These are phyloP conservation scores for Halyomorpha halys DNA, from an alignment of 1,140 invertebrate genomes.

Conservation along the genomic window DNA sequence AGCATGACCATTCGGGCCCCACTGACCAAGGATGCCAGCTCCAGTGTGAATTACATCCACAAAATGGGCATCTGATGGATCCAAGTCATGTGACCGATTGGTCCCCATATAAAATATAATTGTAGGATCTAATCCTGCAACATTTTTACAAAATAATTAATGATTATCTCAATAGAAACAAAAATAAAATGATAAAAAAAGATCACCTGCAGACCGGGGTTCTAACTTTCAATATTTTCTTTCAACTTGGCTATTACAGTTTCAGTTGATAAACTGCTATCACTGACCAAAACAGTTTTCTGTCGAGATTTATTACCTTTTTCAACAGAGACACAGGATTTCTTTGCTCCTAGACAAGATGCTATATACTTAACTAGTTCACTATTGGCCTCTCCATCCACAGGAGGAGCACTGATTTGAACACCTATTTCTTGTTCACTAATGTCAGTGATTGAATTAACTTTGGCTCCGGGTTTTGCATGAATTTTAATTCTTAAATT, in stretches of 20 bases:
- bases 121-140: conserved; percentile 62
- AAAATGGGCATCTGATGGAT: conserved; percentile 72
- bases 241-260: conserved; percentile 21
- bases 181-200: background rate
- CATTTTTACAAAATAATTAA: background rate
- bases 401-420: conserved; percentile 63
- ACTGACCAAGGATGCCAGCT: conserved; percentile 70
- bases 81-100: conserved; percentile 68
- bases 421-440: conserved; percentile 46
- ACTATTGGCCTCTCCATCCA: conserved; percentile 67
- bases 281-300: conserved; percentile 26
- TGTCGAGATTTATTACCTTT: conserved; percentile 40
- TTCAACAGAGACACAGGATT: conserved; percentile 56
- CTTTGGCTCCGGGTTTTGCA: conserved; percentile 67
- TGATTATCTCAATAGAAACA: background rate
- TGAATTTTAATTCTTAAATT: conserved; percentile 53
- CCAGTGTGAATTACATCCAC: conserved; percentile 84
- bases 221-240: conserved; percentile 15
- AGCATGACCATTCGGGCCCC: conserved; percentile 75
- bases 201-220: background rate
- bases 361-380: conserved; percentile 63
- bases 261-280: conserved; percentile 16
- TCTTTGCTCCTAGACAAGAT: conserved; percentile 51
- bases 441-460: conserved; percentile 56
- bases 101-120: conserved; percentile 67